A percentile compares a stretch with the other conserved stretches of the same genome.
phyloP scores from a whole-genome alignment of 2,797 vertebrate genomes.

The Sebastes steindachneri region DNA sequence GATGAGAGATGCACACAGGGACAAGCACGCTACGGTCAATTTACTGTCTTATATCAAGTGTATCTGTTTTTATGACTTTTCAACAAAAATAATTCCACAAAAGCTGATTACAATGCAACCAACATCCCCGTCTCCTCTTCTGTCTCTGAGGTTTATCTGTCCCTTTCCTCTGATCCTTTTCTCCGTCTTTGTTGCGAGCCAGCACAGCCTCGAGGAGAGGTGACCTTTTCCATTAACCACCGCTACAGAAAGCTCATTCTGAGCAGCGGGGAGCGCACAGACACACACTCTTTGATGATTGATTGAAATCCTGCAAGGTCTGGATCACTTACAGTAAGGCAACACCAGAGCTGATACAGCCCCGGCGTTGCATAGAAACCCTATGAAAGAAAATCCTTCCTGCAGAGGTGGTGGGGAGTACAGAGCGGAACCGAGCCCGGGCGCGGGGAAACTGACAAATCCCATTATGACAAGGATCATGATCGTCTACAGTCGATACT shows the following conservation, averaged over 20 bases:
- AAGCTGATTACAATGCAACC: constrained; percentile 38
- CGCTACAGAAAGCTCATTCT: constrained; percentile 73
- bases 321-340: constrained; percentile 81
- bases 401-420: constrained; percentile 57
- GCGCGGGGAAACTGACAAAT: constrained; percentile 67
- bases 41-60: background rate
- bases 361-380: constrained; percentile 50
- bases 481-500: constrained; percentile 47
- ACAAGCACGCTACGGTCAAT: constrained; percentile 21
- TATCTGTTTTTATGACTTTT: constrained; percentile 20
- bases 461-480: constrained; percentile 66
- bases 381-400: constrained; percentile 71
- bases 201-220: constrained; percentile 57
- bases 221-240: constrained; percentile 80
- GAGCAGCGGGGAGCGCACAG: constrained; percentile 52
- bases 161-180: constrained; percentile 47
- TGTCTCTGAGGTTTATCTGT: constrained; percentile 38
- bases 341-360: constrained; percentile 77
- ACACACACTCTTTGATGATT: constrained; percentile 78
- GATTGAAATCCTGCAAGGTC: constrained; percentile 79
- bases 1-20: constrained; percentile 10
- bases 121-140: constrained; percentile 5
- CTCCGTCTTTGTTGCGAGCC: constrained; percentile 42
- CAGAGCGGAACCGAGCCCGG: constrained; percentile 39
- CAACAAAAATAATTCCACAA: background rate